These are phyloP conservation scores for Drosophila nigromelanica DNA, from an alignment of 1,140 invertebrate genomes.

Conservation along the genomic window DNA sequence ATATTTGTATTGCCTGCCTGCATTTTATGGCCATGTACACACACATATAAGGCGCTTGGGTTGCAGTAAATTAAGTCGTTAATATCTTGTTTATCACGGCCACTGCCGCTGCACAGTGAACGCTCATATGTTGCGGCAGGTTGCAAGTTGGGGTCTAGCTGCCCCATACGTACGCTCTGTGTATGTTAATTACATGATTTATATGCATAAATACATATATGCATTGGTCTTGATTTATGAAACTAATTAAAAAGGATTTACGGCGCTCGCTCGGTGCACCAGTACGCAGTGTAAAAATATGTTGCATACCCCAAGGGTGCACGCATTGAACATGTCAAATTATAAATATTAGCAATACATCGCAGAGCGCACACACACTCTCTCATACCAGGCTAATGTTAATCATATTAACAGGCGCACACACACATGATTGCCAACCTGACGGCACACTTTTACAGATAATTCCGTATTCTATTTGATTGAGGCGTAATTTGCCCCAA, in stretches of 20 bases:
- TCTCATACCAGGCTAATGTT: slow-evolving; percentile 24
- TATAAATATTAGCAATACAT: slow-evolving; percentile 33
- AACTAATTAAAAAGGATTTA: slow-evolving; percentile 76
- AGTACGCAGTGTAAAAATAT: slow-evolving; percentile 38
- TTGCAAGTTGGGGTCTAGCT: slow-evolving; percentile 16
- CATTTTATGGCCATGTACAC: slow-evolving; percentile 63
- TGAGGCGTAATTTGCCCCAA: slow-evolving; percentile 21
- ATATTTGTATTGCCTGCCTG: slow-evolving; percentile 75
- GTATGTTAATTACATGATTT: slow-evolving; percentile 81
- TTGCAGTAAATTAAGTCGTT: slow-evolving; percentile 81
- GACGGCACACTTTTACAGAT: slow-evolving; percentile 36
- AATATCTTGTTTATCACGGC: slow-evolving; percentile 80
- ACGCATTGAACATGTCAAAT: slow-evolving; percentile 1
- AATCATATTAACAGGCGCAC: slow-evolving; percentile 60
- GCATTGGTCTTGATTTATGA: slow-evolving; percentile 75
- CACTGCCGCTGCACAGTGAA: slow-evolving; percentile 28
- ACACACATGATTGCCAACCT: slow-evolving; percentile 4
- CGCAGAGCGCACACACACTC: too few relatives aligned
- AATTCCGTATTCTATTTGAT: slow-evolving; percentile 66
- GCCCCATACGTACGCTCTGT: slow-evolving; percentile 44
- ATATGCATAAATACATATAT: slow-evolving; percentile 65
- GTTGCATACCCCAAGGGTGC: slow-evolving; percentile 66
- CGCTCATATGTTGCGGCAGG: slow-evolving; percentile 23
- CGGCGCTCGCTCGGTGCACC: slow-evolving; percentile 3
- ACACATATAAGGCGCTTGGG: slow-evolving; percentile 38